Conservation (phyloP, 1,140 invertebrate genomes). For the Centruroides vittatus region DNA sequence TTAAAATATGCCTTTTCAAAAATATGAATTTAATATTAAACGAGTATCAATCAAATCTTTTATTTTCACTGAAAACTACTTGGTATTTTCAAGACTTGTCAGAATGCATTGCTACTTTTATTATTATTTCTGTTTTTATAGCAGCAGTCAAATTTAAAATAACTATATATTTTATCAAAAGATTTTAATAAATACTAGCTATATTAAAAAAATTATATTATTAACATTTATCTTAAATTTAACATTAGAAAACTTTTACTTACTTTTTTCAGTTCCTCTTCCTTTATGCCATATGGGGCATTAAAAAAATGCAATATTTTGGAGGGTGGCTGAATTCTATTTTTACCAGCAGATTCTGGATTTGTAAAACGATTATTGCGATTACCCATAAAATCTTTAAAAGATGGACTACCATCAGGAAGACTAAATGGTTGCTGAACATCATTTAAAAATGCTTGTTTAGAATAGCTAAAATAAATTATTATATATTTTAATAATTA, state of each 20-base stretch:
- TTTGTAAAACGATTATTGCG: conserved; percentile 74
- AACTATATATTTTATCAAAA: too few species aligned
- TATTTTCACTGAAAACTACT: too few species aligned
- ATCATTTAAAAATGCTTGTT: conserved; percentile 91
- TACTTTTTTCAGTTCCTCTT: conserved; percentile 63
- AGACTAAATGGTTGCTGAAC: conserved; percentile 91
- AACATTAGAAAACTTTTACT: conserved; percentile 24
- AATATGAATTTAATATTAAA: too few species aligned
- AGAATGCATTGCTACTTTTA: too few species aligned
- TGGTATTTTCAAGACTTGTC: too few species aligned
- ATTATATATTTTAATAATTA: conserved; percentile 30
- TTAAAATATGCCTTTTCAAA: too few species aligned
- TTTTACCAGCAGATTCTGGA: conserved; percentile 40
- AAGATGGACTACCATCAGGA: conserved; percentile 87
- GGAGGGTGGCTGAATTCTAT: conserved; percentile 38
- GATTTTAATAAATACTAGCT: too few species aligned
- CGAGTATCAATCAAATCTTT: too few species aligned
- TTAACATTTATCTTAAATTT: too few species aligned
- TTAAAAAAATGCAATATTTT: conserved; percentile 90
- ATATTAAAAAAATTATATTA: too few species aligned
- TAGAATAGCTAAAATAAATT: conserved; percentile 49
- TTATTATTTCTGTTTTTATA: too few species aligned
- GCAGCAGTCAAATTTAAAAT: too few species aligned
- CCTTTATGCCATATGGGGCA: conserved; percentile 82
- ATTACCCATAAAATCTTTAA: conserved; percentile 92